These are phyloP conservation scores for Xestia c-nigrum DNA, from an alignment of 2,888 invertebrate species.

Conservation along the genomic window DNA sequence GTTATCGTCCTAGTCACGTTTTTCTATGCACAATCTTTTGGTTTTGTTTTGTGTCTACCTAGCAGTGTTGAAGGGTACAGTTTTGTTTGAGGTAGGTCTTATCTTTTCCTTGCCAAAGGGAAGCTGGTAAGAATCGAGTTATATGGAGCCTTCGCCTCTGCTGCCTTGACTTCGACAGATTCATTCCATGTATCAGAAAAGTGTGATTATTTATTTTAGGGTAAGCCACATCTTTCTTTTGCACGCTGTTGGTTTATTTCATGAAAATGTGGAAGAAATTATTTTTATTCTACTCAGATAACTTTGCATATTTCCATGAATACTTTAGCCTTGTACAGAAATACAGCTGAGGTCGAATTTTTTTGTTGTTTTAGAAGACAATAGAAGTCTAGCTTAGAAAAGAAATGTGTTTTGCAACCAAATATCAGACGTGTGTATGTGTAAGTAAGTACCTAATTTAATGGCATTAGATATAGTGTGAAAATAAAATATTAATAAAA, in stretches of 20 bases:
- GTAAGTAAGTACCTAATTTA: background rate
- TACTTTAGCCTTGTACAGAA: conserved; percentile 7
- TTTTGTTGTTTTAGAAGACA: conserved; percentile 1
- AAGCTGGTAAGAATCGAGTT: no score
- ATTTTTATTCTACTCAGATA: background rate
- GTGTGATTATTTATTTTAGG: background rate
- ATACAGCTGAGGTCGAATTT: background rate
- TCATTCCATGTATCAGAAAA: background rate
- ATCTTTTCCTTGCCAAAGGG: no score
- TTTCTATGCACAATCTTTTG: no score
- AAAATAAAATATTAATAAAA: no score
- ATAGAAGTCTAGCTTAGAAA: conserved; percentile 1
- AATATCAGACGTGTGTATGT: background rate
- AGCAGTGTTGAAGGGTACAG: no score
- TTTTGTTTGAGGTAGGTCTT: no score
- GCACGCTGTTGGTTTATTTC: background rate
- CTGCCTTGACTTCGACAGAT: background rate
- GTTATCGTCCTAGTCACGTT: no score
- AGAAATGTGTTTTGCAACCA: background rate
- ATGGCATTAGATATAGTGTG: no score
- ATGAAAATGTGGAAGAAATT: background rate
- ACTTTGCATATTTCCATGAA: background rate
- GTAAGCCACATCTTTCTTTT: background rate
- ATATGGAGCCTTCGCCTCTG: no score
- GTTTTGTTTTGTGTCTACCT: background rate